Base-by-base conservation (phyloP, 2,113 vertebrate genomes). In the Hippotragus niger region DNA sequence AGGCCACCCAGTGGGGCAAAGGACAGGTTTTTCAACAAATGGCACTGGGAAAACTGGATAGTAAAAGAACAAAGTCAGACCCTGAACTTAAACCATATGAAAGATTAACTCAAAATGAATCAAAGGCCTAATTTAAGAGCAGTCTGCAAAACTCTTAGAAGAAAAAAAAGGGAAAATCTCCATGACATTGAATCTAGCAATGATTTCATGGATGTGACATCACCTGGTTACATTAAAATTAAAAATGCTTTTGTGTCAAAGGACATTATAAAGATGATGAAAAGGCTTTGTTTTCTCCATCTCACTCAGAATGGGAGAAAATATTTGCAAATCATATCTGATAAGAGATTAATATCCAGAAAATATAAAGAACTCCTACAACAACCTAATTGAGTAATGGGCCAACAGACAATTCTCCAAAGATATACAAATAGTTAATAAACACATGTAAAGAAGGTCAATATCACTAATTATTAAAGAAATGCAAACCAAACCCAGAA, bases 141-240 rank as follows among this genome's bases (percentile, higher is more conserved):
- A 67, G 43, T 82, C 14, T 76, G 80, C 27, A 55, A 71, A 89
- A 94, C 74, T 95, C 6, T 50, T 31, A 52, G 53, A 91, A 88
- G 11, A 64, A 95, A 94, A 78, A 98, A 85, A n/a, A 55, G n/a
- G 52, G 55, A 5, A 85, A 95, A 60, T 27, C n/a, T 92, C 95
- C 43, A 6, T 52, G 74, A 64, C 33, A 89, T 0, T 90, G 80
- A 84, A 83, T 74, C 82, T 55, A 62, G 43, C 33, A 83, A 43
- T 43, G 87, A 83, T 81, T 96, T 95, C 80, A 83, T 9, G 43
- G 64, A 58, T 52, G 76, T 36, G 29, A 71, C 45, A 94, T 86
- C 4, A 62, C 60, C 3, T 25, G 23, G 31, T 9, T 90, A 60
- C 36, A 86, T 5, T 50, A 78, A 74, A 97, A 89, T 85, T 31